phyloP scores from a whole-genome alignment of 2,113 vertebrate species.

The Peromyscus californicus region DNA sequence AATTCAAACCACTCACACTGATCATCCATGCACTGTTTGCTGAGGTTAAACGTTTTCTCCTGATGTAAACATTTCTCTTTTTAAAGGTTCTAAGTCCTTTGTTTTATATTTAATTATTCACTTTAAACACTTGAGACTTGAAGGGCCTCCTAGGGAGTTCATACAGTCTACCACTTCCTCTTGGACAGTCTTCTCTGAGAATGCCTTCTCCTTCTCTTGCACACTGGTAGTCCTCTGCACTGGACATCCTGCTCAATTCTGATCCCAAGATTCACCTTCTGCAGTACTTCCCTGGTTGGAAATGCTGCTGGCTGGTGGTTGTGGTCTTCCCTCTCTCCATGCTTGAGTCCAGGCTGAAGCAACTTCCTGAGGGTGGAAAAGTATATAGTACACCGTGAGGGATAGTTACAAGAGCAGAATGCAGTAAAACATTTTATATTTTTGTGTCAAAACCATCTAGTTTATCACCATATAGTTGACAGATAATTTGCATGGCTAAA shows the following conservation, averaged over 20 bases:
- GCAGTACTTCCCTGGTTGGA: background rate
- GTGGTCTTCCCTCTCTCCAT: background rate
- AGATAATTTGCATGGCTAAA: background rate
- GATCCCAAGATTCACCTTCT: background rate
- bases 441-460: background rate
- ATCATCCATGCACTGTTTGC: background rate
- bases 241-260: background rate
- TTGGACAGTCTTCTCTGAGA: background rate
- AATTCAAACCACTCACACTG: background rate
- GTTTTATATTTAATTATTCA: background rate
- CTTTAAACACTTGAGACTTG: background rate
- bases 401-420: background rate
- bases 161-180: background rate
- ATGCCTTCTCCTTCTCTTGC: background rate
- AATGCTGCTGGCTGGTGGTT: background rate
- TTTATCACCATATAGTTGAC: background rate
- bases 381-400: background rate
- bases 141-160: background rate
- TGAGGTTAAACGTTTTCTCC: background rate
- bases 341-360: background rate
- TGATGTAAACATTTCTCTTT: background rate
- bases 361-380: background rate
- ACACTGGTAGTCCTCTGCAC: background rate
- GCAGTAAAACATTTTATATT: background rate
- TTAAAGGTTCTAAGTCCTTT: background rate